These are phyloP conservation scores for Pseudorhiza aurosa DNA, from an alignment of 30 jellyfish, hydroid and myxozoan species.

Conservation along the genomic window DNA sequence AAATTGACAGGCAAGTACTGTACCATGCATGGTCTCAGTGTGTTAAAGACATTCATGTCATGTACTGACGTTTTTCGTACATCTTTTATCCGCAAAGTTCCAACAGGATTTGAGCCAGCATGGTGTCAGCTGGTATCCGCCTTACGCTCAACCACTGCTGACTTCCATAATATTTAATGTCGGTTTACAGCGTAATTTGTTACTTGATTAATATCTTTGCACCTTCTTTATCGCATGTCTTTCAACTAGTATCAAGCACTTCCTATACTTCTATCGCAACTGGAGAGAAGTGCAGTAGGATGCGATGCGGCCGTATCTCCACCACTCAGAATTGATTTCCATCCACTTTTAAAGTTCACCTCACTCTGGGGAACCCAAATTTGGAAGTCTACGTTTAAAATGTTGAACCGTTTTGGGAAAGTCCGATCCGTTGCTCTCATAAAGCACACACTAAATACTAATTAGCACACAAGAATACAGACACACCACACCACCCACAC, in stretches of 20 bases:
- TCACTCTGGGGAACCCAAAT: no score
- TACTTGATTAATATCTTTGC: constrained; percentile 11
- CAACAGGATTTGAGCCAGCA: constrained; percentile 42
- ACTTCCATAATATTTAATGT: background rate
- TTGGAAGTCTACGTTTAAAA: no score
- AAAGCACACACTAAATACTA: no score
- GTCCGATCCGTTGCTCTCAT: no score
- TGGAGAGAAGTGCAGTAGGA: no score
- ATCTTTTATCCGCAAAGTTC: constrained; percentile 29
- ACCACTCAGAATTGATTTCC: no score
- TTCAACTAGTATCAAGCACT: background rate
- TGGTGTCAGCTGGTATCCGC: constrained; percentile 37
- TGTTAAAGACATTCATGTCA: constrained; percentile 17
- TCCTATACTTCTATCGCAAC: background rate
- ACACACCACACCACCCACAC: no score
- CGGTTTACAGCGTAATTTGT: constrained; percentile 22
- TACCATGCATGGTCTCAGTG: background rate
- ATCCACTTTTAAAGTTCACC: no score
- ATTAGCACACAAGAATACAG: no score
- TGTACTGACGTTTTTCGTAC: constrained; percentile 7
- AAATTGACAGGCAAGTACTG: constrained; percentile 79
- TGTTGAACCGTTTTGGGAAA: no score
- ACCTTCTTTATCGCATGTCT: constrained; percentile 9
- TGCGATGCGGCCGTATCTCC: no score
- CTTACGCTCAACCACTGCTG: constrained; percentile 24